Evolutionary conservation across 2,888 invertebrate genomes (phyloP), one percentile per base, ranked within the genome.

Genomic region (Mythimna ferrago): DNA sequence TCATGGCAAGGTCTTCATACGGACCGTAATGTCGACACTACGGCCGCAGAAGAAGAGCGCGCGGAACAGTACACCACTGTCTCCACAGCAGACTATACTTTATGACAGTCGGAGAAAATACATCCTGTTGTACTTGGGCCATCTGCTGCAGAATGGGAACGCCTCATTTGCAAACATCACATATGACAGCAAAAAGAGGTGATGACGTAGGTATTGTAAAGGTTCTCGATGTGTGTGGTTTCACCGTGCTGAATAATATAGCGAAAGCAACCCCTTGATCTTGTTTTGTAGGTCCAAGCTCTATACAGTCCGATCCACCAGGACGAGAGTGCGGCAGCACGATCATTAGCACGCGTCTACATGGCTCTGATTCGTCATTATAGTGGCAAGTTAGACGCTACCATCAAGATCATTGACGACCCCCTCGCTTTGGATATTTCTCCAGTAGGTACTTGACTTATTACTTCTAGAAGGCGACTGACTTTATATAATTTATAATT

Each of bases 291-390:
- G 93, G 86, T 94, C 0, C 81, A 90, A 75, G 94, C 91, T 0
- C 81, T 95, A 14, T 95, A 95, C 89, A 94, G 95, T 75, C 94
- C 94, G 0, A 73, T 95, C 6, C 94, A 96, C 79, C 80, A 82
- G 2, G 95, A 95, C 83, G 68, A 86, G 6, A 86, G 89, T 0
- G 92, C 94, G 0, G 93, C 94, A 0, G 91, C 94, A 2, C 89
- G 95, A 1, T 93, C 95, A 0, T 61, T 95, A 2, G 93, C 93
- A 0, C 91, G 94, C 0, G 90, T 89, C 0, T 91, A 90, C 84
- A 94, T 92, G 90, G 92, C 95, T 0, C 88, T 96, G 2, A 71
- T 95, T n/a, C 88, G 95, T 0, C 91, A 94, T 82, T 94, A 91
- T 78, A 90, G 93, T 0, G 84, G 81, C 0, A 54, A 76, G 0